Evolutionary conservation across 2,888 invertebrate species (phyloP), one percentile per base, ranked within the genome.

Genomic region (Carcina quercana): DNA sequence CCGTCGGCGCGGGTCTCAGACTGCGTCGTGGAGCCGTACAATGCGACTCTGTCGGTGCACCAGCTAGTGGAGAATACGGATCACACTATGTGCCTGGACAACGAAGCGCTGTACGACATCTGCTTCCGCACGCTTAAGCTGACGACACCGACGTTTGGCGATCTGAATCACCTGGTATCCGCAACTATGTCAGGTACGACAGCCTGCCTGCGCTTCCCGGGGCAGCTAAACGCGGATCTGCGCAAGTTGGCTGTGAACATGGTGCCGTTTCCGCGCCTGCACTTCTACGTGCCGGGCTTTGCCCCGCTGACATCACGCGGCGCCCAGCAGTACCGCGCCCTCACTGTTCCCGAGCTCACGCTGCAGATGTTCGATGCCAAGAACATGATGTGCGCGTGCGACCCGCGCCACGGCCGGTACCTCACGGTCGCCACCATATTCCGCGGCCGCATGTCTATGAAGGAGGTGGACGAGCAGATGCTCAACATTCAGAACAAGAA

Each of bases 371-470:
- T 82, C 35, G 67, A 92, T 86, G 84, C 93, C 85, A 73, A 93
- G 89, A 88, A 85, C 88, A 70, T 93, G 93, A 86, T 95, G 95
- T 94, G 94, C 1, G 96, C 96, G 1, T 96, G 96, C 59, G 95
- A 96, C 64, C 96, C 96, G 0, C 85, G 95, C 25, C 95, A 95
- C 60, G 96, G 95, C 13, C 87, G 95, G 41, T 96, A 96, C 61
- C 79, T 96, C 30, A 96, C 95, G 0, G 95, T 95, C 0, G 95
- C 95, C 3, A 93, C 95, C 21, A 92, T 95, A 52, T 95, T 95
- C 86, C 86, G 95, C 52, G 95, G 94, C 0, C 86, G 93, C 40
- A 94, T 96, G 93, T 95, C 95, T 7, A 96, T 95, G 95, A 96
- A 96, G 60, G 95, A 96, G 86, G 91, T 92, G 1, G 92, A 92